Evolutionary conservation across 2,113 vertebrate genomes (phyloP).

Genomic region (Lamprologus speciosus): DNA sequence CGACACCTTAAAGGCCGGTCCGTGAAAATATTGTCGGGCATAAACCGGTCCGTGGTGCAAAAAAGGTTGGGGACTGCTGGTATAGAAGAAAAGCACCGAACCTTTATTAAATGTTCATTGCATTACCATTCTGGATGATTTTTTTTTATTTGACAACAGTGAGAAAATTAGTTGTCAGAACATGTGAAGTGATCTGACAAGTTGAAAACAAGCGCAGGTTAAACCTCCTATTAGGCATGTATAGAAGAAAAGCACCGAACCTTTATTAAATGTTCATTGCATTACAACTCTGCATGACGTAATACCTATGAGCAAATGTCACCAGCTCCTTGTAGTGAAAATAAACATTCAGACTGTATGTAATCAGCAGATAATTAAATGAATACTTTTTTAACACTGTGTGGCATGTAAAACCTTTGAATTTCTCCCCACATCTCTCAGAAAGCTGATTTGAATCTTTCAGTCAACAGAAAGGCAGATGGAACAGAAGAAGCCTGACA

Average conservation of each 20-base stretch:
- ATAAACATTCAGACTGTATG: neutral
- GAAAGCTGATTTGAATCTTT: neutral
- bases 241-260: neutral
- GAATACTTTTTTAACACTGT: neutral
- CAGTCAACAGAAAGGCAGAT: neutral
- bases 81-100: too few species aligned
- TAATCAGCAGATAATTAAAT: neutral
- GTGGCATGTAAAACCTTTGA: neutral
- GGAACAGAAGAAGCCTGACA: neutral
- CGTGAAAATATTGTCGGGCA: too few species aligned
- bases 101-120: too few species aligned
- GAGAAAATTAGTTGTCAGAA: neutral
- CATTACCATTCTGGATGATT: too few species aligned
- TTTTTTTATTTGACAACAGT: neutral
- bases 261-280: neutral
- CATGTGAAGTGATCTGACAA: neutral
- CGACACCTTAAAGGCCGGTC: too few species aligned
- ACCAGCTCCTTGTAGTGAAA: neutral
- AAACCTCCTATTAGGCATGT: neutral
- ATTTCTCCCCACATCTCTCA: neutral
- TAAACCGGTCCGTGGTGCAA: too few species aligned
- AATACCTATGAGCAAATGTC: neutral
- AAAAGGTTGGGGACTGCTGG: too few species aligned
- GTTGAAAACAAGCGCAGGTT: neutral
- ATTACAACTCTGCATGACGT: neutral